phyloP scores from a whole-genome alignment of 1,140 invertebrate genomes.

The Drosophila persimilis region DNA sequence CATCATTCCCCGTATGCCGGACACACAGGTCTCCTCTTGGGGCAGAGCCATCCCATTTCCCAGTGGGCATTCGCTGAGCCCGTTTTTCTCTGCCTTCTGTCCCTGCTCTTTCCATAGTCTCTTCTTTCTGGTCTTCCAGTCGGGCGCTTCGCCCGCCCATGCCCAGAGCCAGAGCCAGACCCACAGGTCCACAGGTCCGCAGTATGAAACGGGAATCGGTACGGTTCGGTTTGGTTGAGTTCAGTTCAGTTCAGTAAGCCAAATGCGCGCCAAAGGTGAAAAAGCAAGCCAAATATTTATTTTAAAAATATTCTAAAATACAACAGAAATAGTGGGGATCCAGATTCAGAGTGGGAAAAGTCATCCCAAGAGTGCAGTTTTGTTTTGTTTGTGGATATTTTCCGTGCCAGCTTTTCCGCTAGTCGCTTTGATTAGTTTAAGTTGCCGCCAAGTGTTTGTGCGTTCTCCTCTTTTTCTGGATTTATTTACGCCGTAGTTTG shows the following conservation, averaged over 20 bases:
- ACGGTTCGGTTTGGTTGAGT: slow-evolving; percentile 59
- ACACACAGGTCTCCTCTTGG: slow-evolving; percentile 42
- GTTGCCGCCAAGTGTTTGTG: slow-evolving; percentile 59
- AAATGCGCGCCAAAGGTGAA: slow-evolving; percentile 57
- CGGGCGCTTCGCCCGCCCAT: slow-evolving; percentile 43
- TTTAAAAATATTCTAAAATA: slow-evolving; percentile 4
- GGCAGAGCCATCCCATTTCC: slow-evolving; percentile 46
- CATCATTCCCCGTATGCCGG: slow-evolving; percentile 15
- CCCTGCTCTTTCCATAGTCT: not conserved
- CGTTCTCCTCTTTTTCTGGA: slow-evolving; percentile 33
- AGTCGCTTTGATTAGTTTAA: slow-evolving; percentile 39
- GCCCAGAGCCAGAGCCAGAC: no score
- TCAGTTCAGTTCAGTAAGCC: slow-evolving; percentile 62
- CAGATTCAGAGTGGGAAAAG: slow-evolving; percentile 13
- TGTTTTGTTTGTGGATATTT: not conserved
- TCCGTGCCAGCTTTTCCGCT: slow-evolving; percentile 18
- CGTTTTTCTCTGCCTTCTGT: slow-evolving; percentile 37
- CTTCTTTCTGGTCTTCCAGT: slow-evolving; percentile 46
- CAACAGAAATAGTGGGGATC: not conserved
- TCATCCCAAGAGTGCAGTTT: not conserved
- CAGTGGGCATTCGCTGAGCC: slow-evolving; percentile 49
- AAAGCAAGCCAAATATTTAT: slow-evolving; percentile 3
- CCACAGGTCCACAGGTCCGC: slow-evolving; percentile 9
- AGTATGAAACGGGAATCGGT: slow-evolving; percentile 72
- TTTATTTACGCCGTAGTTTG: slow-evolving; percentile 75